Evolutionary conservation across 2,797 vertebrate species (phyloP), one percentile per base, ranked within the genome.

Genomic region (Sebastes glaucus): DNA sequence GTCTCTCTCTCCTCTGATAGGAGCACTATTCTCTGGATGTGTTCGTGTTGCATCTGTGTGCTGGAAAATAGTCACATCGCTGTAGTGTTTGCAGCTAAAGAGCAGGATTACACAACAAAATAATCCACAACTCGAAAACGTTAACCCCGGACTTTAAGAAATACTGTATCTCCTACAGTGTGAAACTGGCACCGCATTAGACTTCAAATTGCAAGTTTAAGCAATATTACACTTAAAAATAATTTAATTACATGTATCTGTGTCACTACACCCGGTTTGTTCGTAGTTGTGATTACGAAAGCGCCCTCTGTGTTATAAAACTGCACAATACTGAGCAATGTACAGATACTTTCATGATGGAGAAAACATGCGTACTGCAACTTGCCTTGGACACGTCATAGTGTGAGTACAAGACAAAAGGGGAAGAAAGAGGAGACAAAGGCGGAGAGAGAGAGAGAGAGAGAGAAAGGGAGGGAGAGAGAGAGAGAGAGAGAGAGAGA

Each of bases 51-150:
- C 62, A 42, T 64, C 49, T 78, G 30, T 55, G 53, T 42, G 56
- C 69, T 62, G 53, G 64, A 68, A 79, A 70, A 78, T 7, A 71
- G 63, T 89, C 71, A 18, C 76, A 59, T 76, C 74, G 23, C 46
- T 22, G 74, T 32, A 32, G 32, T 30, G 62, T 67, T 76, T 23
- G 56, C 73, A 62, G 71, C 72, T 63, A 68, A 83, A 63, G 71
- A 77, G 71, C 52, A 33, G 68, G 80, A 87, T 91, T 91, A 89
- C 78, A 91, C 84, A 89, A 86, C 84, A 87, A 90, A 84, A 84
- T 89, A 85, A 92, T 91, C 89, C 88, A 81, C 74, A 77, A 71
- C 67, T 80, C 20, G 0, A 71, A 81, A 71, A 83, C 38, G 70
- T 80, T 68, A 69, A 86, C 74, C 62, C 62, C 60, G 60, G 23